Conservation (phyloP, 1,140 invertebrate genomes). For the Dinothrombium tinctorium region DNA sequence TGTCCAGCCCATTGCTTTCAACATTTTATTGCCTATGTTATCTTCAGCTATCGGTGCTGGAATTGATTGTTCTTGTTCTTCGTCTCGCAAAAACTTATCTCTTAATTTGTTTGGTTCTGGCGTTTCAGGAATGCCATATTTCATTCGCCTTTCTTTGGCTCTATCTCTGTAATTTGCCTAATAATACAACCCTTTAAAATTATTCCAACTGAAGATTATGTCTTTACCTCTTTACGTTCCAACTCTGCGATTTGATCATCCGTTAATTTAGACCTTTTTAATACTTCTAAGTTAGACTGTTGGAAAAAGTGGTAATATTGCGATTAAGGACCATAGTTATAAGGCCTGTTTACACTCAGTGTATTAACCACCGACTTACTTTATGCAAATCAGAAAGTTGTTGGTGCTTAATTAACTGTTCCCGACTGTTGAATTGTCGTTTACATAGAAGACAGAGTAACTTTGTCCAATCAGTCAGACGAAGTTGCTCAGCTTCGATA, state of each 20-base stretch:
- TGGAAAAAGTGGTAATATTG: too few species aligned
- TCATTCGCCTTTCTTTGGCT: conserved; percentile 77
- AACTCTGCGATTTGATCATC: not conserved
- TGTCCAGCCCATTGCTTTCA: conserved; percentile 97
- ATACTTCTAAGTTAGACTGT: conserved; percentile 4
- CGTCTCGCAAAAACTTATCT: not conserved
- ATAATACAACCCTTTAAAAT: not conserved
- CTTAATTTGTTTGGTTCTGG: conserved; percentile 41
- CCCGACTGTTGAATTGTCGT: conserved; percentile 66
- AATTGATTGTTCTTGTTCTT: conserved; percentile 33
- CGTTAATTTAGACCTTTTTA: conserved; percentile 16
- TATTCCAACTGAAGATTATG: not conserved
- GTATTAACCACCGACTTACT: too few species aligned
- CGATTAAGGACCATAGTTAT: too few species aligned
- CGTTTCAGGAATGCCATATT: conserved; percentile 65
- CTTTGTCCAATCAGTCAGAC: conserved; percentile 60
- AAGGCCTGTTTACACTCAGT: too few species aligned
- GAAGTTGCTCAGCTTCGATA: conserved; percentile 24
- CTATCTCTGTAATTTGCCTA: conserved; percentile 53
- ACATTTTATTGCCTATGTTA: conserved; percentile 69
- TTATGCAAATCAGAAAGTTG: conserved; percentile 86
- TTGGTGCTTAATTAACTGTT: conserved; percentile 68
- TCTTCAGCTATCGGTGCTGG: conserved; percentile 16
- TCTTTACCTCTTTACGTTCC: not conserved
- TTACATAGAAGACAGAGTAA: conserved; percentile 87